A percentile compares a stretch with the other conserved stretches of the same genome.
phyloP scores from a whole-genome alignment of 2,797 vertebrate genomes.

The Muraenolepis orangiensis region DNA sequence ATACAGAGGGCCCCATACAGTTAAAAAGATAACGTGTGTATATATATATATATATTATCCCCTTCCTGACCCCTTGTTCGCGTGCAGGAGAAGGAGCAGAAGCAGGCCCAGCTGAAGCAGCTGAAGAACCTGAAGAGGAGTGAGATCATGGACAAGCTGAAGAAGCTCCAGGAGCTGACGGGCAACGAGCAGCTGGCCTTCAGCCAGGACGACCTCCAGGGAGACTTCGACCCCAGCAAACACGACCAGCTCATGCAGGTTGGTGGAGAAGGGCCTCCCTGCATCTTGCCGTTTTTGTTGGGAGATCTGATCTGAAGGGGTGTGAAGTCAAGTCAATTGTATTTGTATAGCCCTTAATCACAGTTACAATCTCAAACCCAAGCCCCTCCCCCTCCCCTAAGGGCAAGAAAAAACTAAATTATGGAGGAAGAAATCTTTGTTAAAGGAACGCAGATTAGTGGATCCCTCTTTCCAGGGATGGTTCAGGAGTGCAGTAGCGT shows the following conservation, averaged over 20 bases:
- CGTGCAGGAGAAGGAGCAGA: conserved; percentile 81
- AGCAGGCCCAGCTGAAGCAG: conserved; percentile 86
- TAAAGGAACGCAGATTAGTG: no score
- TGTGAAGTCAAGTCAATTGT: no score
- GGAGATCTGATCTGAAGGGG: no score
- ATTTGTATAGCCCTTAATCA: no score
- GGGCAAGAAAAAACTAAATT: no score
- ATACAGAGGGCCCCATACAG: background rate
- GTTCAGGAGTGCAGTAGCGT: no score
- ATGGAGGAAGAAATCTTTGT: no score
- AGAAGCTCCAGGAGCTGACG: conserved; percentile 78
- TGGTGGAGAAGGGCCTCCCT: background rate
- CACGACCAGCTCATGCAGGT: conserved; percentile 91
- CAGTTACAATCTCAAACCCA: no score
- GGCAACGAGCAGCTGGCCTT: conserved; percentile 79
- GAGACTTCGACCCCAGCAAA: conserved; percentile 79
- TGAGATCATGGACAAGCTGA: conserved; percentile 83
- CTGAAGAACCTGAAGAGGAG: conserved; percentile 88
- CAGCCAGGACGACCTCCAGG: conserved; percentile 73
- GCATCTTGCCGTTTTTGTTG: no score
- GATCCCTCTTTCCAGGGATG: no score
- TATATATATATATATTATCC: background rate
- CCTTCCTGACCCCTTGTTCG: background rate
- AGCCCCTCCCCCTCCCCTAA: no score
- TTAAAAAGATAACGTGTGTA: background rate